phyloP scores from a whole-genome alignment of 2,888 invertebrate species.

The Melinaea menophilus region DNA sequence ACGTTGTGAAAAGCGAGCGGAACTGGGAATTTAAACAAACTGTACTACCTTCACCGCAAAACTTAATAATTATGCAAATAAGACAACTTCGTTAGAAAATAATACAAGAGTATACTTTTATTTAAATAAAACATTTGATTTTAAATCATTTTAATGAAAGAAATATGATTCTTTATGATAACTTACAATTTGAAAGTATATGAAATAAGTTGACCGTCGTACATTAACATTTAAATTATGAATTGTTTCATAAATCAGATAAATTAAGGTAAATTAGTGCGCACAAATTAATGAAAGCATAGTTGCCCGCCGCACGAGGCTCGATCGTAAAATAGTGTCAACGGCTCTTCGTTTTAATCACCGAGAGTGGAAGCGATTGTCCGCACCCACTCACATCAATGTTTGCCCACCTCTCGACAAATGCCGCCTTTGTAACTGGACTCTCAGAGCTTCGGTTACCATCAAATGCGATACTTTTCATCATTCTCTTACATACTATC shows the following conservation, averaged over 20 bases:
- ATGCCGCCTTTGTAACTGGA: constrained; percentile 69
- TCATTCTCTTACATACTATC: constrained; percentile 51
- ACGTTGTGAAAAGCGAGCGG: constrained; percentile 45
- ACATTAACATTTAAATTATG: constrained; percentile 19
- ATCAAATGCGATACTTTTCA: constrained; percentile 61
- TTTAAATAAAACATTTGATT: too few relatives aligned
- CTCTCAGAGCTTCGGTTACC: constrained; percentile 53
- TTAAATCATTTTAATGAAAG: too few relatives aligned
- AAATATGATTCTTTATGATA: too few relatives aligned
- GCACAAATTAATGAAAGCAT: constrained; percentile 58
- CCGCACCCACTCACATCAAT: constrained; percentile 60
- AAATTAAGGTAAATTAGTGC: constrained; percentile 41
- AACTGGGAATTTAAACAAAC: constrained; percentile 41
- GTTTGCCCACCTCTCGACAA: constrained; percentile 69
- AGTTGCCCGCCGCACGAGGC: constrained; percentile 46
- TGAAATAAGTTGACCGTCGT: not conserved
- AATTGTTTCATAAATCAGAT: constrained; percentile 33
- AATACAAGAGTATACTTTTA: constrained; percentile 9
- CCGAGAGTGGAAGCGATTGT: constrained; percentile 72
- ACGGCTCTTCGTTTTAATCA: constrained; percentile 74
- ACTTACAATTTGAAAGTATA: too few relatives aligned
- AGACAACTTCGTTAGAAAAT: constrained; percentile 25
- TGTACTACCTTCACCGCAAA: constrained; percentile 28
- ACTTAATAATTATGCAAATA: constrained; percentile 28
- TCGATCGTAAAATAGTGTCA: constrained; percentile 72